A percentile compares a stretch with the other conserved stretches of the same genome.
Conservation (phyloP, 2,113 vertebrate genomes). For the Phrynosoma platyrhinos region DNA sequence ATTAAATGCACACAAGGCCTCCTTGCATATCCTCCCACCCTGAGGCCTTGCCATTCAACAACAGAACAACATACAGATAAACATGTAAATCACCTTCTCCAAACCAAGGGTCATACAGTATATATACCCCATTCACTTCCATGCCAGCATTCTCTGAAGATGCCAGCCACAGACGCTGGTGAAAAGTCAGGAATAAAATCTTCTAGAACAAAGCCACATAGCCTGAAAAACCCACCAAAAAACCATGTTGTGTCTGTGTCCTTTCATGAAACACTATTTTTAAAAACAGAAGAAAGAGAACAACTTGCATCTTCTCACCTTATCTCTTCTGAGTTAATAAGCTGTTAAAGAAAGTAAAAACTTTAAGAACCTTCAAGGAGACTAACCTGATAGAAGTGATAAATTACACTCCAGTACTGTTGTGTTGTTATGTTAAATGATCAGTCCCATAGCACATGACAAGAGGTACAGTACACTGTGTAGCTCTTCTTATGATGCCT, state of each 20-base stretch:
- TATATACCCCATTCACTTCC: no score
- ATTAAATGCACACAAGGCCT: no score
- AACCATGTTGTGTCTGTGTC: neutral
- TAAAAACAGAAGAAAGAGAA: neutral
- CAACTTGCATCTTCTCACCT: neutral
- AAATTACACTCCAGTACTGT: conserved; percentile 4
- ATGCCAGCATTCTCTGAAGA: no score
- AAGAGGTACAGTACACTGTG: fast-evolving
- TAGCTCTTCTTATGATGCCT: conserved; percentile 25
- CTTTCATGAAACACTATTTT: conserved; percentile 1
- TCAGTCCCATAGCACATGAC: conserved; percentile 3
- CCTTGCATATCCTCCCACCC: no score
- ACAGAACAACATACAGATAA: no score
- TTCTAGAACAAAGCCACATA: no score
- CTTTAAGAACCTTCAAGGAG: conserved; percentile 30
- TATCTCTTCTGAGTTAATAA: conserved; percentile 35
- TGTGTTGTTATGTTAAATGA: conserved; percentile 30
- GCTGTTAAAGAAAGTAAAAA: conserved; percentile 24
- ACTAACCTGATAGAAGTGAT: neutral
- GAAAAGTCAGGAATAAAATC: no score
- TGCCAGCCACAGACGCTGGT: no score
- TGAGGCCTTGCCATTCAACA: no score
- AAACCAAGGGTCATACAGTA: no score
- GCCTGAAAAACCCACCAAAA: no score
- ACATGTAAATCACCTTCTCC: no score